Conservation (phyloP, 1,140 invertebrate species). For the Mycetomoellerius zeteki region DNA sequence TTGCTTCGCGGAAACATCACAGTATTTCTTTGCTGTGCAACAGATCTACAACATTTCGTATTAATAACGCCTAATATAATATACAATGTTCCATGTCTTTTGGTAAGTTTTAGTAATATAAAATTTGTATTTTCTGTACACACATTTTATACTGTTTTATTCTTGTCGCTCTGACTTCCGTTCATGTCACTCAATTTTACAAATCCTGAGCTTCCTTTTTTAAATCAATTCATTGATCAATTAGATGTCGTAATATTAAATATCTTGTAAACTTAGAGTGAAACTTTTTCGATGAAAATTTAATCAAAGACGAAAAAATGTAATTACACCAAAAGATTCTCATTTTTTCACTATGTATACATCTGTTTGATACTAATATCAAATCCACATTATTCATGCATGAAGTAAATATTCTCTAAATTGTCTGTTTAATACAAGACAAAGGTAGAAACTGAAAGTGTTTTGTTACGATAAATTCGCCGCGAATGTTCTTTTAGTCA, state of each 20-base stretch:
- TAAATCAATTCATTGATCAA: neutral
- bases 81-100: neutral
- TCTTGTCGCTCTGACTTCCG: too few relatives aligned
- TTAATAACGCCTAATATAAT: neutral
- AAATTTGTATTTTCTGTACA: neutral
- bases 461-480: neutral
- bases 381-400: neutral
- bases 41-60: neutral
- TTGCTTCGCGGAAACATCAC: neutral
- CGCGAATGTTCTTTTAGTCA: neutral
- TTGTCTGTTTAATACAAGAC: neutral
- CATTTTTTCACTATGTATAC: neutral
- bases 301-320: neutral
- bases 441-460: neutral
- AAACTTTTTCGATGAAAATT: neutral
- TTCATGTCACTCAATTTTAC: neutral
- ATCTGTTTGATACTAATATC: neutral
- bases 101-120: slow-evolving; percentile 6
- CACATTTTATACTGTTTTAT: neutral
- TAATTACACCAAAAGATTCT: neutral
- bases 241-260: neutral
- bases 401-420: neutral
- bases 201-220: neutral
- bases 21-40: slow-evolving; percentile 26
- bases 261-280: neutral